These are phyloP conservation scores for Eunapius fragilis DNA, from an alignment of 37 sponge, comb jelly and placozoan genomes.

Conservation along the genomic window DNA sequence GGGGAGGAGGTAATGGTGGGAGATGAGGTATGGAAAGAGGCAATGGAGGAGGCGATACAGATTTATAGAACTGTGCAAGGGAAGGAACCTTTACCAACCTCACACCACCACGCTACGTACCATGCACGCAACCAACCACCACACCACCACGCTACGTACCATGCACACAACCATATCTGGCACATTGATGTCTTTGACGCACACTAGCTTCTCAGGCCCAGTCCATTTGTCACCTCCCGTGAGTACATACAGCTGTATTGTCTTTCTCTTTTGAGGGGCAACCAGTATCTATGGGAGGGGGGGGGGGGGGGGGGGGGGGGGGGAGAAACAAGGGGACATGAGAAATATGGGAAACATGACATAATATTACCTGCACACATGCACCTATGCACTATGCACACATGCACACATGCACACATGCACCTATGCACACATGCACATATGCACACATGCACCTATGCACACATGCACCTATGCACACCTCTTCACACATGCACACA, in stretches of 20 bases:
- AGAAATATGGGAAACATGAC: background rate
- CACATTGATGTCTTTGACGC: slow-evolving; percentile 32
- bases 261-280: slow-evolving; percentile 49
- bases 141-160: slow-evolving; percentile 25
- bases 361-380: background rate
- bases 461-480: too few species aligned
- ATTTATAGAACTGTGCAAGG: too few species aligned
- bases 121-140: background rate
- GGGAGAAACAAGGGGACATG: too few species aligned
- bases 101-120: too few species aligned
- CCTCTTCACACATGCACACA: too few species aligned
- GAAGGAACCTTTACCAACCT: too few species aligned
- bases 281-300: slow-evolving; percentile 32
- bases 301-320: too few species aligned
- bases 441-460: background rate
- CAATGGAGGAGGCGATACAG: too few species aligned
- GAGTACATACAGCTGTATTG: slow-evolving; percentile 35
- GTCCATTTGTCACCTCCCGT: background rate
- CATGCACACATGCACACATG: background rate
- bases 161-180: slow-evolving; percentile 46
- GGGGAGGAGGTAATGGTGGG: slow-evolving; percentile 15
- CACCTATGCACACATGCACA: too few species aligned
- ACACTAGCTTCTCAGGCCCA: slow-evolving; percentile 30
- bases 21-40: background rate
- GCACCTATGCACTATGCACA: background rate